Evolutionary conservation across 2,797 vertebrate species (phyloP).

Genomic region (Benthosema pterotum): DNA sequence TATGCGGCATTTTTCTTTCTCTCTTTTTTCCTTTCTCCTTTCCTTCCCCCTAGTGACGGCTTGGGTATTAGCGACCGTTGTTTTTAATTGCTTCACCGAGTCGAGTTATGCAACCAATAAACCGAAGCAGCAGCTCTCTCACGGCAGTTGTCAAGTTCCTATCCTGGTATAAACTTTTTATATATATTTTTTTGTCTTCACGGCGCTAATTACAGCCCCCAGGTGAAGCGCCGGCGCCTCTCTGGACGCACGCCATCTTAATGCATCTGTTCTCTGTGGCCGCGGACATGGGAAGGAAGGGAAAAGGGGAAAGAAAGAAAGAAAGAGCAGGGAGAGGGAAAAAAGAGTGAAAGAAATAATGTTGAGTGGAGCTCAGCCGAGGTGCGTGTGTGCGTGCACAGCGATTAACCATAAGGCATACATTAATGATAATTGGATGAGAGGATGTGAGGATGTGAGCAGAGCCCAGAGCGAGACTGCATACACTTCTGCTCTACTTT

Average conservation of each 20-base stretch:
- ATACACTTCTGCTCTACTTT: constrained; percentile 27
- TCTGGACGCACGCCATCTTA: constrained; percentile 74
- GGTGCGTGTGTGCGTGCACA: not conserved
- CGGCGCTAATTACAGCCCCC: constrained; percentile 82
- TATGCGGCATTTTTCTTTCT: not conserved
- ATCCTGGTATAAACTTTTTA: constrained; percentile 59
- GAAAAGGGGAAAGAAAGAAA: constrained; percentile 15
- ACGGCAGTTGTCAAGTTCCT: constrained; percentile 66
- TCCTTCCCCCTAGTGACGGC: constrained; percentile 41
- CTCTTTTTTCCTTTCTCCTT: constrained; percentile 9
- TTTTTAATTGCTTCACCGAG: constrained; percentile 58
- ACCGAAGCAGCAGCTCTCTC: constrained; percentile 56
- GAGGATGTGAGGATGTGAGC: constrained; percentile 67
- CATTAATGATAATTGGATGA: constrained; percentile 81
- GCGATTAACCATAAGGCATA: constrained; percentile 79
- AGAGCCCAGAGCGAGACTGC: constrained; percentile 64
- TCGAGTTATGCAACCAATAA: constrained; percentile 60
- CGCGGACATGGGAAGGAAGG: constrained; percentile 32
- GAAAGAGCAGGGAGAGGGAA: not conserved
- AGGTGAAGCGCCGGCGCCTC: constrained; percentile 77
- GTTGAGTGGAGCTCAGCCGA: constrained; percentile 50
- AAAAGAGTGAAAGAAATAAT: constrained; percentile 36
- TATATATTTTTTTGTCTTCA: constrained; percentile 70
- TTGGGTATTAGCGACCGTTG: constrained; percentile 48
- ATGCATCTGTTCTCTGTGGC: constrained; percentile 51